Percentiles rank a stretch among this genome's conserved stretches.
These are phyloP conservation scores for Nycticebus coucang DNA, from an alignment of 2,113 vertebrate species.

Conservation along the genomic window DNA sequence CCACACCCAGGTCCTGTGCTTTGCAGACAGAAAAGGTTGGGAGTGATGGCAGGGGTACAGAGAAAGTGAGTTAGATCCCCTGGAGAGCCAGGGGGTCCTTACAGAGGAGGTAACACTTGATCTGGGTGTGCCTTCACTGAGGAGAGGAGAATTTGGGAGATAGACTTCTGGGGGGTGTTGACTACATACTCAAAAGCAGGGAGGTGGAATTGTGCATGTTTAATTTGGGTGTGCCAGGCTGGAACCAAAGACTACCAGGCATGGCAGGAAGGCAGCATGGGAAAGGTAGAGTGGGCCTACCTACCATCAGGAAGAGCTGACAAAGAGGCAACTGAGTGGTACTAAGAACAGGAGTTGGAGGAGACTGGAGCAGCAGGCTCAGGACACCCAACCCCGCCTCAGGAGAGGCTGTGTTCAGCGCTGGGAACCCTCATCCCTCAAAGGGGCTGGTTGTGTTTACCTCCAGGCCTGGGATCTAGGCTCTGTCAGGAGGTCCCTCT, in stretches of 20 bases:
- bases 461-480: neutral
- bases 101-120: neutral
- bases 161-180: neutral
- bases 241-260: neutral
- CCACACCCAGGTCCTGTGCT: neutral
- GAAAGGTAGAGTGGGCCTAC: neutral
- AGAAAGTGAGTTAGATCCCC: neutral
- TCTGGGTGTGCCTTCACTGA: neutral
- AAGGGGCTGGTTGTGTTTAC: neutral
- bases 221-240: conserved; percentile 14
- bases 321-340: neutral
- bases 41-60: neutral
- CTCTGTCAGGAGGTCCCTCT: neutral
- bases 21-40: neutral
- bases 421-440: neutral
- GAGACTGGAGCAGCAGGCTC: neutral
- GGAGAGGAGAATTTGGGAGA: neutral
- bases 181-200: neutral
- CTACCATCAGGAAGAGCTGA: neutral
- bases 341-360: neutral
- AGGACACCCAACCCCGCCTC: neutral
- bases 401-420: neutral
- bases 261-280: neutral
- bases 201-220: neutral
- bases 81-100: neutral